Conservation (phyloP, 2,888 invertebrate species). For the Acrocera orbiculus region DNA sequence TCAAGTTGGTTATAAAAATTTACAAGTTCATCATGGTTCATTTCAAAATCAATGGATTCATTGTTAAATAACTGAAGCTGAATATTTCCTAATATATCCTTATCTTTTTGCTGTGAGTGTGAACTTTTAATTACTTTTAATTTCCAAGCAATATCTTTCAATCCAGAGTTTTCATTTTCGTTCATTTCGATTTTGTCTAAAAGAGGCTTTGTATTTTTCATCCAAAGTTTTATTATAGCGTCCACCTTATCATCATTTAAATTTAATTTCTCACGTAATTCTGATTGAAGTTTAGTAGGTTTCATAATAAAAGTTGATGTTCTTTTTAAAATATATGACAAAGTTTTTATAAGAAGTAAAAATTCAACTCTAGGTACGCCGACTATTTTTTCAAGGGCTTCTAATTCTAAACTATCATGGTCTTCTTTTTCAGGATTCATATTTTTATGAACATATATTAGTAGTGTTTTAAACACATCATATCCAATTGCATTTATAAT, state of each 20-base stretch:
- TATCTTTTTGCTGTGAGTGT: conserved; percentile 31
- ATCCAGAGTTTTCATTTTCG: conserved; percentile 28
- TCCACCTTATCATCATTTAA: conserved; percentile 36
- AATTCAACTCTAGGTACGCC: conserved; percentile 26
- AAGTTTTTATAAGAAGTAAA: conserved; percentile 27
- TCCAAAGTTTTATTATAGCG: conserved; percentile 37
- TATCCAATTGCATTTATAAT: conserved; percentile 28
- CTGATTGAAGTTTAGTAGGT: conserved; percentile 34
- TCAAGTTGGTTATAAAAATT: conserved; percentile 37
- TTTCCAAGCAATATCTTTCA: conserved; percentile 38
- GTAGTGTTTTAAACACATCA: conserved; percentile 25
- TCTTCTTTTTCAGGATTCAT: conserved; percentile 20
- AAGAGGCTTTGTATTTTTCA: conserved; percentile 34
- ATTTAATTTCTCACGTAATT: conserved; percentile 33
- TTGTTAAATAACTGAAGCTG: conserved; percentile 32
- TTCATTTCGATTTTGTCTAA: conserved; percentile 33
- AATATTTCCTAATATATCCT: conserved; percentile 32
- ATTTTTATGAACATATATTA: conserved; percentile 29
- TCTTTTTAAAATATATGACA: conserved; percentile 34
- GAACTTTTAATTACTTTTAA: conserved; percentile 36
- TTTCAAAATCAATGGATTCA: conserved; percentile 32
- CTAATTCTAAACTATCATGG: conserved; percentile 21
- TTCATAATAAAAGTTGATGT: conserved; percentile 36
- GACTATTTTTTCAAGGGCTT: conserved; percentile 26
- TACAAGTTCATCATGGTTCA: conserved; percentile 34